These are phyloP conservation scores for Eptatretus burgeri DNA, from an alignment of 2,113 vertebrate species.

Conservation along the genomic window DNA sequence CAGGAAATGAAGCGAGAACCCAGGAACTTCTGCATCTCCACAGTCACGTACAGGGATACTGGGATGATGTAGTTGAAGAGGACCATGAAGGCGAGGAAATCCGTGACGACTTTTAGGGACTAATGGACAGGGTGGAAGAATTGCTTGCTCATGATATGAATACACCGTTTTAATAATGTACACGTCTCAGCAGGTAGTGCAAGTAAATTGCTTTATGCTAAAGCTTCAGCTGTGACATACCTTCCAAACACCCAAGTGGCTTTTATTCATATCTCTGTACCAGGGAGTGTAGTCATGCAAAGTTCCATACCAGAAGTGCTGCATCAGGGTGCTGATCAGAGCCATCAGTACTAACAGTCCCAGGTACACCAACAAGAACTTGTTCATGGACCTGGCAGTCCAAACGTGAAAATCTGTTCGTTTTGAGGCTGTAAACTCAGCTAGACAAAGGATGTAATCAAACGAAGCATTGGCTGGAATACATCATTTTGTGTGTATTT, in stretches of 20 bases:
- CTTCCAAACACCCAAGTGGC: not conserved
- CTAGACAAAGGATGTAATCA: not conserved
- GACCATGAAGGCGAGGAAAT: slow-evolving; percentile 96
- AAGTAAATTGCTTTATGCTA: too few species aligned
- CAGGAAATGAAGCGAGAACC: slow-evolving; percentile 90
- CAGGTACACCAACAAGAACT: slow-evolving; percentile 71
- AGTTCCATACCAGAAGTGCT: slow-evolving; percentile 67
- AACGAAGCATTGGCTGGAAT: too few species aligned
- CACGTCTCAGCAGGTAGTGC: too few species aligned
- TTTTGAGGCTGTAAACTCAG: too few species aligned
- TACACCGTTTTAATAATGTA: too few species aligned
- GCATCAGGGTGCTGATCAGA: slow-evolving; percentile 50
- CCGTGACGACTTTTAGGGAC: slow-evolving; percentile 82
- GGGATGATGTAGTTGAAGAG: slow-evolving; percentile 98
- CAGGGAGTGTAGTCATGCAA: slow-evolving; percentile 50
- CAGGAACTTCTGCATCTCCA: slow-evolving; percentile 97
- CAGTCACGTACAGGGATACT: slow-evolving; percentile 95
- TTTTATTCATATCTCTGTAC: slow-evolving; percentile 25
- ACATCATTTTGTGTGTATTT: not conserved
- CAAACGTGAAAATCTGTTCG: too few species aligned
- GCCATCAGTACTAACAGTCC: slow-evolving; percentile 82
- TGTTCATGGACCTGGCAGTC: slow-evolving; percentile 55
- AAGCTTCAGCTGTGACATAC: not conserved
- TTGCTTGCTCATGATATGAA: too few species aligned
- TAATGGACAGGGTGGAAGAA: slow-evolving; percentile 14